phyloP scores from a whole-genome alignment of 2,797 vertebrate genomes.

The Rhincodon typus region DNA sequence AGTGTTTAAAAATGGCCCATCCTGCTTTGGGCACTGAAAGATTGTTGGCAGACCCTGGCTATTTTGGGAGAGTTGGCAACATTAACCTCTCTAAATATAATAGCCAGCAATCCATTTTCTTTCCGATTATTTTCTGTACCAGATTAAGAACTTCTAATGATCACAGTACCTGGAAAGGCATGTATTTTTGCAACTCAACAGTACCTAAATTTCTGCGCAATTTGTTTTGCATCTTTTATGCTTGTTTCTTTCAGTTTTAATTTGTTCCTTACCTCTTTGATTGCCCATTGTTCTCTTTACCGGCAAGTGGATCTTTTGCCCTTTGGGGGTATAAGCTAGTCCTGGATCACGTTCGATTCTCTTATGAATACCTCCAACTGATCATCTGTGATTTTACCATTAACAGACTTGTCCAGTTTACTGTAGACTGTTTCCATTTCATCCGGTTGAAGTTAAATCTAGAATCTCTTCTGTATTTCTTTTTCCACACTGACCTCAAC shows the following conservation, averaged over 20 bases:
- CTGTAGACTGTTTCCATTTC: not conserved
- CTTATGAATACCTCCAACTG: not conserved
- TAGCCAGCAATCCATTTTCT: not conserved
- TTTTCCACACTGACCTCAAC: not conserved
- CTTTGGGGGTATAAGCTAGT: not conserved
- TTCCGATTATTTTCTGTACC: not conserved
- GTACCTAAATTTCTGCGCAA: not conserved
- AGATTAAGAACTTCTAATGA: not conserved
- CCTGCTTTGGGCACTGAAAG: too few species aligned
- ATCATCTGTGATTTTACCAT: not conserved
- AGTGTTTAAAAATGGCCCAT: too few species aligned
- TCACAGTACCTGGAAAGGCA: not conserved
- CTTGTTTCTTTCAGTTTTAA: not conserved
- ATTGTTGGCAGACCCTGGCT: too few species aligned
- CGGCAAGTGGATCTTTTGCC: too few species aligned
- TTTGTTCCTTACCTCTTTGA: not conserved
- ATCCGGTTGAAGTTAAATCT: not conserved
- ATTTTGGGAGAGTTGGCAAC: too few species aligned
- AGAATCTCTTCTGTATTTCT: not conserved
- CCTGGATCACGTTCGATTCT: not conserved
- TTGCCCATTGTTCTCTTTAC: not conserved
- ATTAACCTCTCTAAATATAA: not conserved
- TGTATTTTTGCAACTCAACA: not conserved
- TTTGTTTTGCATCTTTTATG: not conserved
- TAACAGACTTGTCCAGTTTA: not conserved